Conservation (phyloP, 2,113 vertebrate species). For the Arizona elegans region DNA sequence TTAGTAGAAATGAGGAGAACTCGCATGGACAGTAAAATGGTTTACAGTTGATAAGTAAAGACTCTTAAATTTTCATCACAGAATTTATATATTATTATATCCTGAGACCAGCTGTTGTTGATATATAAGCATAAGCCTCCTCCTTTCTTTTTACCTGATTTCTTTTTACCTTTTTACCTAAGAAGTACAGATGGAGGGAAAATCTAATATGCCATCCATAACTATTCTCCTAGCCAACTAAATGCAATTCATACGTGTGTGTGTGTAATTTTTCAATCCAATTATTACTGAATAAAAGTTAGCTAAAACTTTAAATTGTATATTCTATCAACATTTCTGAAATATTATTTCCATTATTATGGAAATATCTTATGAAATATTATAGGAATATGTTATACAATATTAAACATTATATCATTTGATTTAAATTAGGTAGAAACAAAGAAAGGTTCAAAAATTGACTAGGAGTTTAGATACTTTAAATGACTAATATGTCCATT, state of each 20-base stretch:
- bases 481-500: constrained; percentile 63
- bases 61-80: no score
- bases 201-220: not conserved
- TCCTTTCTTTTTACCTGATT: no score
- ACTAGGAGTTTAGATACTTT: constrained; percentile 68
- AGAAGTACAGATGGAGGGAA: not conserved
- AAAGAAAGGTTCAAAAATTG: constrained; percentile 64
- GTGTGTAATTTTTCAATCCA: not conserved
- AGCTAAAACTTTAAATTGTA: not conserved
- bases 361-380: not conserved
- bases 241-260: not conserved
- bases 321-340: constrained; percentile 35
- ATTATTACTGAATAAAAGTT: not conserved
- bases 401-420: constrained; percentile 60
- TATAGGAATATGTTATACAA: constrained; percentile 48
- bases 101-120: no score
- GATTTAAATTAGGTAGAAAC: constrained; percentile 64
- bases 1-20: no score
- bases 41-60: no score
- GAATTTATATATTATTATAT: no score
- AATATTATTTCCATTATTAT: not conserved
- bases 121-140: no score
- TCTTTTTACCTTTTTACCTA: no score
- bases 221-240: not conserved
- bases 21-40: no score